These are phyloP conservation scores for Epicampocera succincta DNA, from an alignment of 2,888 invertebrate species.

Conservation along the genomic window DNA sequence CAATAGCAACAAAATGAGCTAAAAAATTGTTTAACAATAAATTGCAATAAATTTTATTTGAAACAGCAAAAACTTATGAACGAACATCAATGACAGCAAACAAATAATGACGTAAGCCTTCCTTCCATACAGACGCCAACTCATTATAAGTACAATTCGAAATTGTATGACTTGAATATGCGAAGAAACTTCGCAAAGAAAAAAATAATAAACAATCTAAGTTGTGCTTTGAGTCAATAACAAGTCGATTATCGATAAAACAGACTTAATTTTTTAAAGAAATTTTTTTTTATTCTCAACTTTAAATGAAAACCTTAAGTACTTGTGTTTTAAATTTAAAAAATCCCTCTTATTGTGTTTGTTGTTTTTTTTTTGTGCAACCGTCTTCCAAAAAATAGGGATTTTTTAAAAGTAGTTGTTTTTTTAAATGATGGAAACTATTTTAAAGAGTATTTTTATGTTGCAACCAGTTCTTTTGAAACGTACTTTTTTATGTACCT, in stretches of 20 bases:
- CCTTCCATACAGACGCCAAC: background rate
- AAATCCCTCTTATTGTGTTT: too few relatives aligned
- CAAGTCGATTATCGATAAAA: background rate
- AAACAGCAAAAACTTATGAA: conserved; percentile 36
- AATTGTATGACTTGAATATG: conserved; percentile 14
- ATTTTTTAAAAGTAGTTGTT: too few relatives aligned
- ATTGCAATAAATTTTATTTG: conserved; percentile 66
- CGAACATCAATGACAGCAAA: conserved; percentile 27
- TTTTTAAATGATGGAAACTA: too few relatives aligned
- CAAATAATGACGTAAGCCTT: conserved; percentile 64
- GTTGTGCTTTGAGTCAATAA: background rate
- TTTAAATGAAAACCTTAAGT: too few relatives aligned
- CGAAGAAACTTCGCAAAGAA: conserved; percentile 31
- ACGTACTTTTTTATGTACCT: too few relatives aligned
- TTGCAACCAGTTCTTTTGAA: too few relatives aligned
- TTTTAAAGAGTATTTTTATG: too few relatives aligned
- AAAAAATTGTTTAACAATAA: conserved; percentile 63
- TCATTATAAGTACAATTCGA: conserved; percentile 39
- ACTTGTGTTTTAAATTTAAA: too few relatives aligned
- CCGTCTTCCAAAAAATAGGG: too few relatives aligned
- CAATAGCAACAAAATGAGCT: conserved; percentile 32
- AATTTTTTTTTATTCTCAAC: too few relatives aligned
- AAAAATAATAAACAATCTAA: background rate
- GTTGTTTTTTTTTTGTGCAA: too few relatives aligned
- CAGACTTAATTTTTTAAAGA: too few relatives aligned